Base-by-base conservation (phyloP, 2,113 vertebrate genomes). In the Probosciger aterrimus region DNA sequence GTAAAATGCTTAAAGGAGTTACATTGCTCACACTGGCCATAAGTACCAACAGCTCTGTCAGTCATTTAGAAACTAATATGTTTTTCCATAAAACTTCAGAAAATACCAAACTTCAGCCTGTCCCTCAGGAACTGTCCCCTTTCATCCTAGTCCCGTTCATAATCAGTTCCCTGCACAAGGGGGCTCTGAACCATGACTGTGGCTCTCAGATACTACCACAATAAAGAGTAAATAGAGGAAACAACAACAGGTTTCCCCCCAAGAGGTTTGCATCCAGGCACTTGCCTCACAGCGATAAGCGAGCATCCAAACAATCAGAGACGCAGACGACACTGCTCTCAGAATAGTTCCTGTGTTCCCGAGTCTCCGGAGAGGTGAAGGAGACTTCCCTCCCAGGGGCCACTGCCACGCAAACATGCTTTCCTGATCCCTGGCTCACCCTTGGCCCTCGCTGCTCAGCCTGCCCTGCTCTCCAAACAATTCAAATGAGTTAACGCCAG, bases 11-110 rank as follows among this genome's bases (percentile, higher is more conserved):
- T 64, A 46, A 74, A 86, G 49, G 37, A 55, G 18, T 59, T 63
- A 2, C 4, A 37, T 12, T 39, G 41, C 53, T 71, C 43, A 37
- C 2, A 1, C 1, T 62, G 24, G 70, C 67, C 47, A 8, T 33
- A 70, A 73, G 87, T 23, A 57, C 27, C 37, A 82, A 20, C 30
- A 85, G 44, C 35, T 73, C 59, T 44, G 37, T 25, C 39, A 12
- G 50, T 37, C 64, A 14, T 70, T 77, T 44, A 86, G 59, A 35
- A 87, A 12, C 2, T 1, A 63, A 74, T 15, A 6, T 7, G 3
- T 20, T 93, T 85, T 84, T 37, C 63, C 55, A n/a, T 39, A 47
- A 88, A 92, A 83, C 33, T 77, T 74, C 41, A 88, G 67, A 46
- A 91, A 91, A 62, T 10, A 49, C 13, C 28, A 24, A 82, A 82